These are phyloP conservation scores for Drosophila nebulosa DNA, from an alignment of 1,140 invertebrate species.

Conservation along the genomic window DNA sequence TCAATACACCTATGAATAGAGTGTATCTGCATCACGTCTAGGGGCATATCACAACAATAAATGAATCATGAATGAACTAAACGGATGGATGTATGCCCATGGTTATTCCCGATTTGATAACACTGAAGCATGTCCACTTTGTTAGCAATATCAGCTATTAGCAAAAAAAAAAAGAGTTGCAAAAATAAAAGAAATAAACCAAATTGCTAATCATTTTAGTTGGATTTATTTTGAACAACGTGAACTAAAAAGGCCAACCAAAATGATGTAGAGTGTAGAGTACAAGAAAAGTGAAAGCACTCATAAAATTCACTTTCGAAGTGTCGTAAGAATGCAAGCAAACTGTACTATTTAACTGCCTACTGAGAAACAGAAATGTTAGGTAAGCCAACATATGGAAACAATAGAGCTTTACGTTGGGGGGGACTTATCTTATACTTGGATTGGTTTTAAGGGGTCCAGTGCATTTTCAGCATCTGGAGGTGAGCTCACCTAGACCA, in stretches of 20 bases:
- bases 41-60: not conserved
- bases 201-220: too few species aligned
- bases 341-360: not conserved
- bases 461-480: too few species aligned
- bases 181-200: too few species aligned
- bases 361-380: not conserved
- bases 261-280: not conserved
- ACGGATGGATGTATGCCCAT: not conserved
- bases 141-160: not conserved
- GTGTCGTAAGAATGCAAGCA: not conserved
- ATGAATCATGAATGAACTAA: not conserved
- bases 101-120: not conserved
- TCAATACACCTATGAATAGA: too few species aligned
- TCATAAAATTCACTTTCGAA: slow-evolving; percentile 1
- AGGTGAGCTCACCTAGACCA: slow-evolving; percentile 64
- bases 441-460: too few species aligned
- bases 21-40: not conserved
- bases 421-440: too few species aligned
- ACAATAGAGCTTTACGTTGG: not conserved
- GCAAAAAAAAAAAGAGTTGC: not conserved
- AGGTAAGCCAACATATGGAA: not conserved
- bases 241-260: not conserved
- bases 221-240: too few species aligned
- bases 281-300: slow-evolving; percentile 2
- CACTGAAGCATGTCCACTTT: not conserved